A percentile compares a stretch with the other conserved stretches of the same genome.
Conservation (phyloP, 2,888 invertebrate species). For the Melanargia galathea region DNA sequence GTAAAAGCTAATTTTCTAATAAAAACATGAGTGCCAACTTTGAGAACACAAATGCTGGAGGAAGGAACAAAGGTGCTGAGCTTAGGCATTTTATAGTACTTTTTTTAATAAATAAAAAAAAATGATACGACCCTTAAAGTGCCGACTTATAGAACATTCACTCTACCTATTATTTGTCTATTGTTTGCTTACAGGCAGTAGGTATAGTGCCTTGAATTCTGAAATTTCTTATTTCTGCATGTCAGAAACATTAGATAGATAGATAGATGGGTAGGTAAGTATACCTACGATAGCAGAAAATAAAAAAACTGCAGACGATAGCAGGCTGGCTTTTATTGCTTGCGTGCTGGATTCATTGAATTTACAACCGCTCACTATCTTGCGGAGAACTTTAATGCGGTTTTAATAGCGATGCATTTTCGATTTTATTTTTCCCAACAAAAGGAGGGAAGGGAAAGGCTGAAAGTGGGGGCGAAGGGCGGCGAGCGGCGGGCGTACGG, state of each 20-base stretch:
- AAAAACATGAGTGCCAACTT: no score
- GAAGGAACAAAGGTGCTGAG: no score
- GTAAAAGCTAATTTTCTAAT: no score
- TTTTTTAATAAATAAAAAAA: no score
- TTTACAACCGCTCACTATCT: constrained; percentile 32
- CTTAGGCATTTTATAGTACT: no score
- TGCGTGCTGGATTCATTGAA: constrained; percentile 34
- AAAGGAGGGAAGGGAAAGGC: constrained; percentile 58
- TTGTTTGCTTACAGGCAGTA: neutral
- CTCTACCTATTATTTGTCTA: no score
- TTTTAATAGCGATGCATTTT: constrained; percentile 43
- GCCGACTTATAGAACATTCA: no score
- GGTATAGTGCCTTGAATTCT: no score
- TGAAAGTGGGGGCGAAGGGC: constrained; percentile 57
- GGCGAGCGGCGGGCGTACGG: constrained; percentile 59
- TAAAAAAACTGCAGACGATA: constrained; percentile 19
- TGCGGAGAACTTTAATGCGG: constrained; percentile 36
- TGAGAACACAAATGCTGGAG: no score
- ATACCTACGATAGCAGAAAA: constrained; percentile 28
- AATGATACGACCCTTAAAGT: no score
- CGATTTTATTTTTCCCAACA: constrained; percentile 45
- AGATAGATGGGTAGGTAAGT: neutral
- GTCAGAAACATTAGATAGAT: constrained; percentile 2
- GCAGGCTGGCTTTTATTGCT: constrained; percentile 26
- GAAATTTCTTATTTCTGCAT: constrained; percentile 1